phyloP scores from a whole-genome alignment of 2,888 invertebrate genomes.

The Noctua janthina region DNA sequence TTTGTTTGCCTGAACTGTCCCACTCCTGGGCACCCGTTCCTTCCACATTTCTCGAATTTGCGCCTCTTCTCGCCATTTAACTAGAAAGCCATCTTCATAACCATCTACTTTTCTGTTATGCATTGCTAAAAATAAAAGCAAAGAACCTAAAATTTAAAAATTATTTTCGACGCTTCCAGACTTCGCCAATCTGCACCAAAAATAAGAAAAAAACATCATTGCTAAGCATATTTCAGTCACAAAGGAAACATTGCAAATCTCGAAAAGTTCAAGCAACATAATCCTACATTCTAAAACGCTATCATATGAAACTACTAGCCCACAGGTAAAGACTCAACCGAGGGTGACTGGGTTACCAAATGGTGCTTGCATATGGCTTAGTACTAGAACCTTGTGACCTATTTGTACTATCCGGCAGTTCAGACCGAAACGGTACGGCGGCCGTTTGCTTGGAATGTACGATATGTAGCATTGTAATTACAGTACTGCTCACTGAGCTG shows the following conservation, averaged over 20 bases:
- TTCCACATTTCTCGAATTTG: too few species aligned
- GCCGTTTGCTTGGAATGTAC: slow-evolving; percentile 36
- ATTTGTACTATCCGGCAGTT: slow-evolving; percentile 48
- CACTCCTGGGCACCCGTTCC: too few species aligned
- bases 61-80: too few species aligned
- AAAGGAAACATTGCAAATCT: background rate
- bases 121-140: background rate
- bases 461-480: slow-evolving; percentile 51
- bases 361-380: slow-evolving; percentile 43
- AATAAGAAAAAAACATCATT: background rate
- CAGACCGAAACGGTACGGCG: slow-evolving; percentile 23
- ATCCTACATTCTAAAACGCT: slow-evolving; percentile 14
- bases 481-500: slow-evolving; percentile 23
- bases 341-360: slow-evolving; percentile 55
- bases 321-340: slow-evolving; percentile 38
- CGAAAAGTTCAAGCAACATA: background rate
- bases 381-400: slow-evolving; percentile 44
- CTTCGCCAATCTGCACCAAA: background rate
- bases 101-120: background rate
- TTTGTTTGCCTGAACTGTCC: too few species aligned
- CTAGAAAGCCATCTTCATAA: too few species aligned
- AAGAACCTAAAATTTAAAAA: background rate
- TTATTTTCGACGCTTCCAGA: background rate
- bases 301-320: background rate
- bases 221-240: background rate